Evolutionary conservation across 37 sponge, comb jelly and placozoan genomes (phyloP), one percentile per base, ranked within the genome.

Genomic region (Eunapius fragilis): DNA sequence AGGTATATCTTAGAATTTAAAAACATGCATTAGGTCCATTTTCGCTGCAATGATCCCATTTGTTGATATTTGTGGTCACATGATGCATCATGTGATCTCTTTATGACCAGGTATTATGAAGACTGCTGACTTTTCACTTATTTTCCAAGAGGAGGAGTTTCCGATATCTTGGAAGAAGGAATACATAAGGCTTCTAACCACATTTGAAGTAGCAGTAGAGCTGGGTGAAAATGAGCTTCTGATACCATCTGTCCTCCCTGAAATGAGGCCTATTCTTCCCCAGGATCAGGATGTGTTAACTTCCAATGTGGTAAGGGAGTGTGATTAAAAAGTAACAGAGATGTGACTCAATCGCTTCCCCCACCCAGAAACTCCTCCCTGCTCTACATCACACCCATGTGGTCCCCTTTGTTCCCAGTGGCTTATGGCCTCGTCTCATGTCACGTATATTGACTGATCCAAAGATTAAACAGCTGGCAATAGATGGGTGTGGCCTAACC

Each of bases 381-480:
- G 84, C 92, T 0, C 28, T 90, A n/a, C 80, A 80, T 25, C 89
- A 89, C 77, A 31, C 78, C 81, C 80, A 88, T 25, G 71, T 92
- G 27, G 45, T 92, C 19, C 86, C 93, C 0, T 93, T 95, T 78
- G 84, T 96, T 37, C 97, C 97, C 27, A 89, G 88, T 80, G 97
- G 97, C 19, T 89, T 96, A 50, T 96, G 97, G 97, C 85, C 94
- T 0, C 70, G 97, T 0, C 88, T 96, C 24, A 96, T 96, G 73
- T 89, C 97, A 2, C 88, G 97, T 7, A 23, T 96, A 9, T 77
- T 93, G 38, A 83, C 87, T 76, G 93, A 93, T 70, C 71, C 71
- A 9, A 75, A 89, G 31, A 86, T 93, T 67, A 83, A 70, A 3
- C 49, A 79, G 80, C 77, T 89, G 79, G 87, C 90, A 14, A 82